Evolutionary conservation across 2,888 invertebrate species (phyloP).

Genomic region (Drosophila atroscutellata): DNA sequence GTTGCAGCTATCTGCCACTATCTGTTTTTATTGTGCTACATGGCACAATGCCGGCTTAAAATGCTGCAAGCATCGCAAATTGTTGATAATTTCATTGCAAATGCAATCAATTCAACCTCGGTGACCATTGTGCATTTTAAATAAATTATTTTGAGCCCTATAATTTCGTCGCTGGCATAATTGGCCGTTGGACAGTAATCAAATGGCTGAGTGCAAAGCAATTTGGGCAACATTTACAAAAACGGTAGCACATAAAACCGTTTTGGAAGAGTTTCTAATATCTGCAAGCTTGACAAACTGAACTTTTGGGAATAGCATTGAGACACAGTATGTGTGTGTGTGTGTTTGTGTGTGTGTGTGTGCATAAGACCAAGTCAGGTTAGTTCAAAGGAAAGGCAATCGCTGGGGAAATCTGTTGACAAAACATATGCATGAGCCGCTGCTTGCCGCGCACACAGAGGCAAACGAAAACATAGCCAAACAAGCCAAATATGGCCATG

Average conservation of each 20-base stretch:
- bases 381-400: slow-evolving; percentile 64
- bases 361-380: slow-evolving; percentile 11
- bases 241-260: slow-evolving; percentile 38
- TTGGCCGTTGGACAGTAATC: slow-evolving; percentile 36
- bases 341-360: neutral
- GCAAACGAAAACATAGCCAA: slow-evolving; percentile 67
- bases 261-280: slow-evolving; percentile 49
- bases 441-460: slow-evolving; percentile 23
- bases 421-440: slow-evolving; percentile 60
- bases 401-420: slow-evolving; percentile 73
- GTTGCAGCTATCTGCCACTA: slow-evolving; percentile 32
- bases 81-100: slow-evolving; percentile 54
- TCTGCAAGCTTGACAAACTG: slow-evolving; percentile 60
- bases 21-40: slow-evolving; percentile 25
- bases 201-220: slow-evolving; percentile 9
- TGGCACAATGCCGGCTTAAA: slow-evolving; percentile 47
- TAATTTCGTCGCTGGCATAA: slow-evolving; percentile 14
- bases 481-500: slow-evolving; percentile 47
- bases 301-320: slow-evolving; percentile 60
- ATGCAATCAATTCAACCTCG: slow-evolving; percentile 43
- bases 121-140: slow-evolving; percentile 50
- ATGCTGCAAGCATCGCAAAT: slow-evolving; percentile 27
- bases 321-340: neutral
- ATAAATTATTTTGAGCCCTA: slow-evolving; percentile 45
- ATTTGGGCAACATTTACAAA: slow-evolving; percentile 34